Evolutionary conservation across 2,113 vertebrate genomes (phyloP).

Genomic region (Megaceryle torquata): DNA sequence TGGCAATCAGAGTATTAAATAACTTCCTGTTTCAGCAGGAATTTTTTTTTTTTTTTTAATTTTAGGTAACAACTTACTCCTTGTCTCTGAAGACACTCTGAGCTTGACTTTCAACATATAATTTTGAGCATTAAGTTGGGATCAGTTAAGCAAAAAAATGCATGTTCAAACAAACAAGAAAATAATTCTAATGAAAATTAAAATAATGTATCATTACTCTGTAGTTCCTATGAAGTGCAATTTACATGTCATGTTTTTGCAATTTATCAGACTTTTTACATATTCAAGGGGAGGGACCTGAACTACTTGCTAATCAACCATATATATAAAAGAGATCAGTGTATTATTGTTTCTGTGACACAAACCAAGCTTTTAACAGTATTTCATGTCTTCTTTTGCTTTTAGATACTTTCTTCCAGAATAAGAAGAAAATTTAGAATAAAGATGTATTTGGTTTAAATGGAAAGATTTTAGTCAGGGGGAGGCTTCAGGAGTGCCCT

Average conservation of each 20-base stretch:
- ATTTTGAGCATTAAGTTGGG: background rate
- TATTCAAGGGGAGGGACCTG: background rate
- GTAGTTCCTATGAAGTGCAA: background rate
- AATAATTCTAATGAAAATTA: conserved; percentile 33
- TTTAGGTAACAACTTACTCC: background rate
- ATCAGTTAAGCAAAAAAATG: conserved; percentile 36
- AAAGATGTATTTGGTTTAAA: background rate
- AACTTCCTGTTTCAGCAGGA: background rate
- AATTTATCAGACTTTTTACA: conserved; percentile 32
- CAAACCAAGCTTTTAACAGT: background rate
- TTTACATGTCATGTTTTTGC: background rate
- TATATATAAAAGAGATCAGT: too few species aligned
- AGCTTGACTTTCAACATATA: background rate
- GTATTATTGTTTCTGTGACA: background rate
- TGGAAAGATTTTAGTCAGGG: background rate
- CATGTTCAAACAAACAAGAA: conserved; percentile 21
- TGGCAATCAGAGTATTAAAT: conserved; percentile 1
- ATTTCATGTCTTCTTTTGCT: background rate
- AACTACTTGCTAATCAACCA: background rate
- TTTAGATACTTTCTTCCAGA: background rate
- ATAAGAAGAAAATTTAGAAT: background rate
- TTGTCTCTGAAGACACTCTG: background rate
- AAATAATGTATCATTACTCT: background rate
- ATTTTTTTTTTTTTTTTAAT: background rate
- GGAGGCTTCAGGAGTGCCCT: background rate